Percentiles rank a stretch among this genome's conserved stretches.
These are phyloP conservation scores for Pocillopora damicornis DNA, from an alignment of 64 coral and sea anemone genomes.

Conservation along the genomic window DNA sequence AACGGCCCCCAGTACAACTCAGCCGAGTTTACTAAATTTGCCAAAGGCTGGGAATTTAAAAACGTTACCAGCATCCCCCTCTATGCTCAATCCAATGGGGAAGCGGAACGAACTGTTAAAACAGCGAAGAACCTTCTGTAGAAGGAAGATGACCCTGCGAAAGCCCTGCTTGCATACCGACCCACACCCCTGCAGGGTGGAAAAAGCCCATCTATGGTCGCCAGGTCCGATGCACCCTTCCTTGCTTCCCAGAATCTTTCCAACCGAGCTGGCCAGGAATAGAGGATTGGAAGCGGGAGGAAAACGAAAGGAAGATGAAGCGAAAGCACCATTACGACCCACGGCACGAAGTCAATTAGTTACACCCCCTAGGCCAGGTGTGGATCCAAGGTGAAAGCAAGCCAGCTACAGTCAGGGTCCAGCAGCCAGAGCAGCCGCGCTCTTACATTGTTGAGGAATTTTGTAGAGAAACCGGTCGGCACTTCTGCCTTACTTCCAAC, in stretches of 20 bases:
- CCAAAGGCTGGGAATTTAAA: conserved; percentile 36
- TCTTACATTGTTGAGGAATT: conserved; percentile 2
- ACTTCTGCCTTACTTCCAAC: conserved; percentile 10
- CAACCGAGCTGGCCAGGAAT: conserved; percentile 31
- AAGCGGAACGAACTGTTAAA: conserved; percentile 32
- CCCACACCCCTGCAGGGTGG: conserved; percentile 41
- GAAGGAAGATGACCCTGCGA: conserved; percentile 27
- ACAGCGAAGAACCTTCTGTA: conserved; percentile 45
- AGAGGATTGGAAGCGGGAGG: not conserved
- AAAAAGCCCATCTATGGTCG: conserved; percentile 26
- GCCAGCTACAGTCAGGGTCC: not conserved
- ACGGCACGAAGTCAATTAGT: conserved; percentile 14
- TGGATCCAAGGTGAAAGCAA: conserved; percentile 7
- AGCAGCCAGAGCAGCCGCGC: not conserved
- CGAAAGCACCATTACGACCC: conserved; percentile 24
- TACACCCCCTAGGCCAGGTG: conserved; percentile 5
- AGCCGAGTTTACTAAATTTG: conserved; percentile 27
- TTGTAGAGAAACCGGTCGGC: conserved; percentile 17
- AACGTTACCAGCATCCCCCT: conserved; percentile 26
- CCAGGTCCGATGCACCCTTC: conserved; percentile 25
- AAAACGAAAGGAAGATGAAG: conserved; percentile 22
- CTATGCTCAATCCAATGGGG: conserved; percentile 32
- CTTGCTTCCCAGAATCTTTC: not conserved
- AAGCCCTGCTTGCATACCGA: conserved; percentile 34
- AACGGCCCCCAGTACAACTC: conserved; percentile 51